These are phyloP conservation scores for Noctua comes DNA, from an alignment of 2,888 invertebrate genomes.

Conservation along the genomic window DNA sequence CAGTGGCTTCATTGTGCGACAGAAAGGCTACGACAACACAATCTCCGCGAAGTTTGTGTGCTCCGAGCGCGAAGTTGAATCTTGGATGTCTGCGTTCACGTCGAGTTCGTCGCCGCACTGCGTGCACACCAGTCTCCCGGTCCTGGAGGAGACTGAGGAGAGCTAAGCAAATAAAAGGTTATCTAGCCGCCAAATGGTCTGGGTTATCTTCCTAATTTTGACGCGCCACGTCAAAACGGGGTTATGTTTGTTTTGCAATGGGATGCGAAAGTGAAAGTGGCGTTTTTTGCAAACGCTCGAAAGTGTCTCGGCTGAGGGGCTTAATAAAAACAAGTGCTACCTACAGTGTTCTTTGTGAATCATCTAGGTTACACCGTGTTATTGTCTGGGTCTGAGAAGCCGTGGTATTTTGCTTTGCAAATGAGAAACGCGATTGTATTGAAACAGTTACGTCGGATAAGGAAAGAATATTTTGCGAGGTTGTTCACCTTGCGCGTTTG, in stretches of 20 bases:
- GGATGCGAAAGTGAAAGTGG: conserved; percentile 86
- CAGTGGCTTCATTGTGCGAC: conserved; percentile 90
- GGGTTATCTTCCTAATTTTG: conserved; percentile 74
- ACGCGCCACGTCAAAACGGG: conserved; percentile 74
- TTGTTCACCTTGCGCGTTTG: conserved; percentile 57
- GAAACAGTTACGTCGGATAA: conserved; percentile 51
- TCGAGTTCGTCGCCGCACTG: conserved; percentile 83
- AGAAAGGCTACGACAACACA: conserved; percentile 92
- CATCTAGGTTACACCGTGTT: conserved; percentile 67
- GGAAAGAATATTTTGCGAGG: conserved; percentile 58
- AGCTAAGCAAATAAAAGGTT: conserved; percentile 70
- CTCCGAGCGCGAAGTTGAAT: conserved; percentile 89
- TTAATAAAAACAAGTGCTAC: conserved; percentile 66
- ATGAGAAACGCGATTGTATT: conserved; percentile 60
- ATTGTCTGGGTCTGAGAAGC: conserved; percentile 61
- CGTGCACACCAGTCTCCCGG: conserved; percentile 89
- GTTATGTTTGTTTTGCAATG: conserved; percentile 85
- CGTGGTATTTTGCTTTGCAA: conserved; percentile 57
- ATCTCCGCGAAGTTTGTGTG: conserved; percentile 91
- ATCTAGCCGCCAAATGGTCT: conserved; percentile 70
- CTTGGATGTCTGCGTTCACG: conserved; percentile 91
- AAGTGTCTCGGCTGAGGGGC: conserved; percentile 74
- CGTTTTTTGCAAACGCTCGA: conserved; percentile 82
- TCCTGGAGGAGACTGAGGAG: conserved; percentile 91
- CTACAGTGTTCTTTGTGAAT: conserved; percentile 65